Evolutionary conservation across 2,797 vertebrate species (phyloP), one percentile per base, ranked within the genome.

Genomic region (Aldrovandia affinis): DNA sequence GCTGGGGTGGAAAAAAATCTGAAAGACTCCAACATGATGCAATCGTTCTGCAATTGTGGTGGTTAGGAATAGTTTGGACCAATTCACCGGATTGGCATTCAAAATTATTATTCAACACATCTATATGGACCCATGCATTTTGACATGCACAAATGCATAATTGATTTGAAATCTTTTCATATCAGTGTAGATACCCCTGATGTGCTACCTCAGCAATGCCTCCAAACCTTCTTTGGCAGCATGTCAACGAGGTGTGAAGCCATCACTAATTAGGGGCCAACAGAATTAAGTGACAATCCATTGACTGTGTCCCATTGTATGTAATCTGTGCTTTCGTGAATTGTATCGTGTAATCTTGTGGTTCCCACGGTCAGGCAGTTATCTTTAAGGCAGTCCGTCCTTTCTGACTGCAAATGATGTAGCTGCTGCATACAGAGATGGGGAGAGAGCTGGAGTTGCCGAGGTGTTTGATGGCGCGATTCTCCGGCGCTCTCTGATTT

Each of bases 1-100:
- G 47, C 47, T 50, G 47, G 6, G 47, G 12, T 50, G 47, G 47
- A 50, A 50, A 6, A 50, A 6, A 6, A 6, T 50, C 94, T 92
- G 93, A 94, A 94, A 95, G 93, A 91, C 89, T 85, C 63, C 90
- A 87, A 88, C 89, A 88, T 96, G 95, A 95, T 95, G 95, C 94
- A 96, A 96, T 92, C 92, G 89, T 90, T 91, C 92, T 92, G 95
- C 93, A 95, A 95, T 91, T 89, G 88, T 93, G 87, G 83, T 91
- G 20, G 91, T 92, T 87, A 88, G 86, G 90, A 91, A 89, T 86
- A 90, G 90, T 92, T 92, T 90, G 92, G 92, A 92, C 89, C 8
- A 70, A 15, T 39, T 70, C 36, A 70, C 33, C 39, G 68, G 15
- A n/a, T n/a, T n/a, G n/a, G n/a, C n/a, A 6, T 50, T 50, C 6